These are phyloP conservation scores for Phoebastria nigripes DNA, from an alignment of 2,797 vertebrate genomes.

Conservation along the genomic window DNA sequence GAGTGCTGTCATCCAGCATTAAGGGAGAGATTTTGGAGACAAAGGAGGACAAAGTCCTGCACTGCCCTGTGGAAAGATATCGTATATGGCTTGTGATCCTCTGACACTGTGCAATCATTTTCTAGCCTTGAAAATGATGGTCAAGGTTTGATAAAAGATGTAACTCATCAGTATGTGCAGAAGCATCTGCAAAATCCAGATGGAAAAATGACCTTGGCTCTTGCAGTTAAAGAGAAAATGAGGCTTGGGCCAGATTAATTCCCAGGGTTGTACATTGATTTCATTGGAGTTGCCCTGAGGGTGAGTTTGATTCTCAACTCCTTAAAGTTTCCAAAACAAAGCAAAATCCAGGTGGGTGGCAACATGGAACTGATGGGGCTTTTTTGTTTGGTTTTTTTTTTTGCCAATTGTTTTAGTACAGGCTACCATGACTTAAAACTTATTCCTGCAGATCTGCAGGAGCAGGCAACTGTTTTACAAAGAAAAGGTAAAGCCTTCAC, in stretches of 20 bases:
- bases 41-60: background rate
- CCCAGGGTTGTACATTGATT: background rate
- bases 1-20: background rate
- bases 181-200: slow-evolving; percentile 32
- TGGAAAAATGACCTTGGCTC: slow-evolving; percentile 53
- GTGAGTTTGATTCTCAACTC: background rate
- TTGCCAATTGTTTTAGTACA: background rate
- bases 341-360: background rate
- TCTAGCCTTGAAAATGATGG: background rate
- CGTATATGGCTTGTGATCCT: background rate
- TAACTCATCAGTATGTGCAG: slow-evolving; percentile 41
- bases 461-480: background rate
- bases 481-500: background rate
- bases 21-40: background rate
- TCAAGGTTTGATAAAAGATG: slow-evolving; percentile 29
- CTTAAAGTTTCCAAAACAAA: background rate
- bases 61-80: background rate
- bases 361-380: background rate
- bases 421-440: background rate
- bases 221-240: slow-evolving; percentile 46
- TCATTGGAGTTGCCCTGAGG: background rate
- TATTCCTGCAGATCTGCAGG: background rate
- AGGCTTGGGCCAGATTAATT: slow-evolving; percentile 42
- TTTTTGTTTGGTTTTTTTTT: background rate
- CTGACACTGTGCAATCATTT: background rate